phyloP scores from a whole-genome alignment of 1,140 invertebrate genomes.

The Trichoplusia ni region DNA sequence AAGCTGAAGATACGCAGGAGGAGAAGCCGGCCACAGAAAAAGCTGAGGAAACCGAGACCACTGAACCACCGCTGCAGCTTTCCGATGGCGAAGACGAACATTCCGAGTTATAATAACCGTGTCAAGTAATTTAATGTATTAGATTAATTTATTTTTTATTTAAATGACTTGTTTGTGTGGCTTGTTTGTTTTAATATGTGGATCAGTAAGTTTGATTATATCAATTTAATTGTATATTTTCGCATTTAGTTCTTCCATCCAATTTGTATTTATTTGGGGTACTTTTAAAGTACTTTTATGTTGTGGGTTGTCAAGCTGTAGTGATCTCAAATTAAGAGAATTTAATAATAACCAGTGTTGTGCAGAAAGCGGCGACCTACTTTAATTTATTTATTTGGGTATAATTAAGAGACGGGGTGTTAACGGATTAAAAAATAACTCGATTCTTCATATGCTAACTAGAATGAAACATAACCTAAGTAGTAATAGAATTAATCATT shows the following conservation, averaged over 20 bases:
- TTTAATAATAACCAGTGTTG: not conserved
- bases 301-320: not conserved
- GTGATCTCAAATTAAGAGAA: not conserved
- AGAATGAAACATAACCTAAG: no score
- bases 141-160: conserved; percentile 76
- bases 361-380: no score
- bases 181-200: conserved; percentile 66
- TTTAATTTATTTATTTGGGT: no score
- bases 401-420: no score
- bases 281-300: no score
- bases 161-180: conserved; percentile 53
- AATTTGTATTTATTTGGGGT: not conserved
- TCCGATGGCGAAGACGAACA: conserved; percentile 68
- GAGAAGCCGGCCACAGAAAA: conserved; percentile 44
- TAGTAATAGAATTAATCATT: not conserved
- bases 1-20: conserved; percentile 45
- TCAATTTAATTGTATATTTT: not conserved
- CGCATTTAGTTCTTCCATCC: conserved; percentile 2
- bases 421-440: no score
- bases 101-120: conserved; percentile 79
- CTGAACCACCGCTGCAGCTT: conserved; percentile 60
- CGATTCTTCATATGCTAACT: no score
- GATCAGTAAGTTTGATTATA: not conserved
- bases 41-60: conserved; percentile 42
- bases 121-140: conserved; percentile 70